phyloP scores from a whole-genome alignment of 1,140 invertebrate species.

The Psilanteris sp. region DNA sequence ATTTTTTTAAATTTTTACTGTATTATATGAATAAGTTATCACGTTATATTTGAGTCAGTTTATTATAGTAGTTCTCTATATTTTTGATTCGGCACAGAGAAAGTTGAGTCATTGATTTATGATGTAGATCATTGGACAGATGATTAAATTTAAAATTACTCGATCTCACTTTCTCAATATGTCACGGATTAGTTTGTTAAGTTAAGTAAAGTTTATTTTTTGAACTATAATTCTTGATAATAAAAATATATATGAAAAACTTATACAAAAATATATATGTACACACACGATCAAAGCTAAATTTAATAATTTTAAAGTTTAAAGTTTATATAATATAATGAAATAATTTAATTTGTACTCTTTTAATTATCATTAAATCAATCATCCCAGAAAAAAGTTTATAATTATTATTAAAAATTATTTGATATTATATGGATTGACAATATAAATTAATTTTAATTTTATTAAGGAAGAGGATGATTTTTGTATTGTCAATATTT shows the following conservation, averaged over 20 bases:
- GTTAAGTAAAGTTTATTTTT: neutral
- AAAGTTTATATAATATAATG: constrained; percentile 6
- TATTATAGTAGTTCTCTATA: neutral
- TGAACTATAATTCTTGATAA: neutral
- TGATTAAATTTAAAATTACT: neutral
- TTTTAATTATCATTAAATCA: constrained; percentile 5
- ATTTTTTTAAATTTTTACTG: constrained; percentile 6
- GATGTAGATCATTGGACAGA: neutral
- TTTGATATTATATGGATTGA: too few relatives aligned
- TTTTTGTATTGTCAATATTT: too few relatives aligned
- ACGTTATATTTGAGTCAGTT: neutral
- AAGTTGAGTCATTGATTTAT: neutral
- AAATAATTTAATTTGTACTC: constrained; percentile 7
- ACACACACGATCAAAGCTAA: constrained; percentile 26
- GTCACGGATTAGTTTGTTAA: neutral
- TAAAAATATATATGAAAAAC: constrained; percentile 25
- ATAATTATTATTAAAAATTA: too few relatives aligned
- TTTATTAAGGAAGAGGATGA: too few relatives aligned
- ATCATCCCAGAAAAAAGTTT: constrained; percentile 21
- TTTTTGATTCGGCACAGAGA: neutral
- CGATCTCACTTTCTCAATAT: neutral
- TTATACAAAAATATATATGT: too few relatives aligned
- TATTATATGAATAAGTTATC: too few relatives aligned
- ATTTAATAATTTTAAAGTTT: too few relatives aligned
- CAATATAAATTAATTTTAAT: too few relatives aligned